phyloP scores from a whole-genome alignment of 2,888 invertebrate genomes.

The Euzophera pinguis region DNA sequence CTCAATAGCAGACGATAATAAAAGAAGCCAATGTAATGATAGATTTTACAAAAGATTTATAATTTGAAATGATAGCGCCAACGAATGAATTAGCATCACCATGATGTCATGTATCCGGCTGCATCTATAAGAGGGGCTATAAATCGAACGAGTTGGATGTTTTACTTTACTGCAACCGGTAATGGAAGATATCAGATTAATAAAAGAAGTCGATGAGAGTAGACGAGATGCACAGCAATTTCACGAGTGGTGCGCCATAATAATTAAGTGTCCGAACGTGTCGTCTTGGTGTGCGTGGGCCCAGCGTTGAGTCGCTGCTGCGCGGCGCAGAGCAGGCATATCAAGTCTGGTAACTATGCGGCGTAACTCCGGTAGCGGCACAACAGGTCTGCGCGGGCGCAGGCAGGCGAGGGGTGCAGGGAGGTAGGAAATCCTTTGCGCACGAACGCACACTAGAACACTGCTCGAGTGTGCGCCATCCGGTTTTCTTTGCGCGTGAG shows the following conservation, averaged over 20 bases:
- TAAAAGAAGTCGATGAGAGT: slow-evolving; percentile 67
- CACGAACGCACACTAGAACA: slow-evolving; percentile 55
- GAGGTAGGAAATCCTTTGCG: slow-evolving; percentile 75
- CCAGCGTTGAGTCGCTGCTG: slow-evolving; percentile 38
- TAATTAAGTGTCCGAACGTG: slow-evolving; percentile 67
- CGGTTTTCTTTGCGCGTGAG: slow-evolving; percentile 68
- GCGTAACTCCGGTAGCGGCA: slow-evolving; percentile 79
- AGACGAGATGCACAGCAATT: slow-evolving; percentile 67
- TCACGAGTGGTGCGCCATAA: slow-evolving; percentile 66
- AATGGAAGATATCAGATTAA: slow-evolving; percentile 68
- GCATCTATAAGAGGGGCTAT: slow-evolving; percentile 56
- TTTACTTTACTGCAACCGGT: slow-evolving; percentile 62
- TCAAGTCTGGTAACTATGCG: slow-evolving; percentile 78
- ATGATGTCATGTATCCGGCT: slow-evolving; percentile 71
- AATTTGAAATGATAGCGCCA: slow-evolving; percentile 53
- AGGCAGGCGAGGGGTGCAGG: slow-evolving; percentile 44
- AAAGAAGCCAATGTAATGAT: slow-evolving; percentile 35
- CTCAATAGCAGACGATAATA: too few species aligned
- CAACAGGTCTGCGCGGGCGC: slow-evolving; percentile 76
- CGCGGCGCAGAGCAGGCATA: slow-evolving; percentile 60
- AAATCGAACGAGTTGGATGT: slow-evolving; percentile 62
- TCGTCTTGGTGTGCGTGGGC: slow-evolving; percentile 59
- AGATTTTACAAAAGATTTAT: slow-evolving; percentile 52
- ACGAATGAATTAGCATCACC: slow-evolving; percentile 62
- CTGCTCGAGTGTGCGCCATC: slow-evolving; percentile 63